Percentiles rank a stretch among this genome's conserved stretches.
Conservation (phyloP, 2,888 invertebrate genomes). For the Caenorhabditis sinica region DNA sequence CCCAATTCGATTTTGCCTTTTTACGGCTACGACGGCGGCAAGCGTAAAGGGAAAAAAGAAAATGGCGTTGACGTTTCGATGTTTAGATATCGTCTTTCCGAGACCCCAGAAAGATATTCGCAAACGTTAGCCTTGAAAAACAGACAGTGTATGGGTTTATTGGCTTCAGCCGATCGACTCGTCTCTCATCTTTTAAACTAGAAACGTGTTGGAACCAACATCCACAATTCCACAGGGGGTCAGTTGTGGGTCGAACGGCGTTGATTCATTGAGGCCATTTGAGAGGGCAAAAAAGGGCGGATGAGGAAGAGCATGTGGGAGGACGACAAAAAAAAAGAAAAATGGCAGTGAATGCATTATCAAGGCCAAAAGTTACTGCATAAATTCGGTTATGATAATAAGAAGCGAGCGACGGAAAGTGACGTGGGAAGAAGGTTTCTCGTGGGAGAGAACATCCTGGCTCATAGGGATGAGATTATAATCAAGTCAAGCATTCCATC, state of each 20-base stretch:
- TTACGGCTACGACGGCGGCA: neutral
- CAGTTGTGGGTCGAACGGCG: constrained; percentile 37
- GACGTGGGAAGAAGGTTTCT: neutral
- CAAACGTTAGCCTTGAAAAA: neutral
- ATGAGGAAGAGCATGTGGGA: constrained; percentile 19
- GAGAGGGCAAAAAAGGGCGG: constrained; percentile 26
- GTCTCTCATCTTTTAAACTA: constrained; percentile 40
- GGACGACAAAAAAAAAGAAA: neutral
- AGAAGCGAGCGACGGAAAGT: constrained; percentile 11
- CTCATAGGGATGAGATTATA: neutral
- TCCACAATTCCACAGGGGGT: constrained; percentile 48
- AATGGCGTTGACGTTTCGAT: neutral
- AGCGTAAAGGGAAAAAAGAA: neutral
- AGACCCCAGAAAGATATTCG: neutral
- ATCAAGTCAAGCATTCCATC: neutral
- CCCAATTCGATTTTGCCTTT: constrained; percentile 51
- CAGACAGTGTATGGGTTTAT: too few species aligned
- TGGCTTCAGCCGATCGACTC: neutral
- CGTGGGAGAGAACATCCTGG: neutral
- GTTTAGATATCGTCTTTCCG: neutral
- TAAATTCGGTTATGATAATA: constrained; percentile 49
- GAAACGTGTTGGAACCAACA: constrained; percentile 28
- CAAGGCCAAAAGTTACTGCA: constrained; percentile 50
- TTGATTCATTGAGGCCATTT: constrained; percentile 39
- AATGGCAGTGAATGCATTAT: constrained; percentile 36